Evolutionary conservation across 2,888 invertebrate species (phyloP).

Genomic region (Coremacera marginata): DNA sequence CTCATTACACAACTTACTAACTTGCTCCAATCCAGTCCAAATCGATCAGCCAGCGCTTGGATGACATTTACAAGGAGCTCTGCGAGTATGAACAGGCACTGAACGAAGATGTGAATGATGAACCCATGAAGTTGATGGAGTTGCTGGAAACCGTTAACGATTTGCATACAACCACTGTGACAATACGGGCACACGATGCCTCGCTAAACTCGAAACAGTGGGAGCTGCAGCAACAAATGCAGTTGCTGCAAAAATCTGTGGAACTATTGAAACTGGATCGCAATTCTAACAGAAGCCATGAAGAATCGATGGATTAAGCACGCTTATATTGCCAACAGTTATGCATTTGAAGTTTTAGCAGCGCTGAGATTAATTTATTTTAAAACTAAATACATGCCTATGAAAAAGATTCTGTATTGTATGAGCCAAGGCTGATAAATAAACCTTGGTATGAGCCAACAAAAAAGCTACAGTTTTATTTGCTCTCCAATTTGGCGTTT

Average conservation of each 20-base stretch:
- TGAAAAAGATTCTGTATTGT: too few species aligned
- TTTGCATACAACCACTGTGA: conserved; percentile 41
- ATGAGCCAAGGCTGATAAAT: too few species aligned
- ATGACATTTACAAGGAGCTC: conserved; percentile 48
- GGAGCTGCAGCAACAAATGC: conserved; percentile 48
- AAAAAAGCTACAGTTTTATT: too few species aligned
- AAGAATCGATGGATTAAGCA: not conserved
- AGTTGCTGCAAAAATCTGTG: conserved; percentile 47
- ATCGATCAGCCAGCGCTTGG: conserved; percentile 41
- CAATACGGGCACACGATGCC: conserved; percentile 38
- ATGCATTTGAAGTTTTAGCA: not conserved
- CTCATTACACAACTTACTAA: not conserved
- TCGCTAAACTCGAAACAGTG: conserved; percentile 37
- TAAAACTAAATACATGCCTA: too few species aligned
- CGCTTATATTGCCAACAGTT: not conserved
- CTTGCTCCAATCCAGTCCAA: not conserved
- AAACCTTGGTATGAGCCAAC: too few species aligned
- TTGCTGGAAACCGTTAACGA: conserved; percentile 47
- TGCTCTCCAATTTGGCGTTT: too few species aligned
- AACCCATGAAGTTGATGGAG: conserved; percentile 47
- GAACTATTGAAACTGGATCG: conserved; percentile 48
- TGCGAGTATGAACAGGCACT: conserved; percentile 47
- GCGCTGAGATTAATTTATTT: too few species aligned
- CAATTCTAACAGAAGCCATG: not conserved
- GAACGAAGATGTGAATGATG: conserved; percentile 35